Conservation (phyloP, 1,140 invertebrate species). For the Drosophila pectinifera region DNA sequence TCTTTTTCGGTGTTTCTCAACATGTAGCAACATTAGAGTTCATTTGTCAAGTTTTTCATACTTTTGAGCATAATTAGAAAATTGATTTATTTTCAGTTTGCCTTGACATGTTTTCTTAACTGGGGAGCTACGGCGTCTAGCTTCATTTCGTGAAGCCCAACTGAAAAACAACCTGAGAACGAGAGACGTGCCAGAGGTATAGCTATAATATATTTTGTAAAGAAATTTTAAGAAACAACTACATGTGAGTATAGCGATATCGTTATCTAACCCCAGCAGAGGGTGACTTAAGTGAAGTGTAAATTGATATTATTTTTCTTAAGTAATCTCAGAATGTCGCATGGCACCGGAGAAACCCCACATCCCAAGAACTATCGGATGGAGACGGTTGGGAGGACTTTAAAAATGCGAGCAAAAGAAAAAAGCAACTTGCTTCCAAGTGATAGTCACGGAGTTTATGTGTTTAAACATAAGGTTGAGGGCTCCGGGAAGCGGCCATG, state of each 20-base stretch:
- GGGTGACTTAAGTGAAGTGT: too few species aligned
- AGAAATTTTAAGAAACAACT: background rate
- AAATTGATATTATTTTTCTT: too few species aligned
- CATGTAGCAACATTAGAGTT: too few species aligned
- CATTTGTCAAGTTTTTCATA: too few species aligned
- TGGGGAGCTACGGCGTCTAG: background rate
- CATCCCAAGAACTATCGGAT: background rate
- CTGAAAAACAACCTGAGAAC: background rate
- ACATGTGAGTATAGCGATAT: background rate
- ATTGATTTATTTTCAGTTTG: background rate
- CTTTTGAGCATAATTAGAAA: too few species aligned
- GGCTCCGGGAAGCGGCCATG: constrained; percentile 7
- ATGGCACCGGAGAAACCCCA: accelerated
- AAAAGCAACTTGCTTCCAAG: background rate
- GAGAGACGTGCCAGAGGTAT: background rate
- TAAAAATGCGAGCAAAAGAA: background rate
- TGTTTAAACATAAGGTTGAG: background rate
- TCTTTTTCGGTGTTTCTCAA: too few species aligned
- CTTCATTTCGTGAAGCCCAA: background rate
- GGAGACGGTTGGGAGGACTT: background rate
- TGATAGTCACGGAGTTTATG: too few species aligned
- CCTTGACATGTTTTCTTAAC: background rate
- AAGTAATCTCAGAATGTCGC: background rate
- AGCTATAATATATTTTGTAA: constrained; percentile 8
- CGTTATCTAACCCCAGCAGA: background rate